These are phyloP conservation scores for Drosophila leonis DNA, from an alignment of 2,888 invertebrate genomes.

Conservation along the genomic window DNA sequence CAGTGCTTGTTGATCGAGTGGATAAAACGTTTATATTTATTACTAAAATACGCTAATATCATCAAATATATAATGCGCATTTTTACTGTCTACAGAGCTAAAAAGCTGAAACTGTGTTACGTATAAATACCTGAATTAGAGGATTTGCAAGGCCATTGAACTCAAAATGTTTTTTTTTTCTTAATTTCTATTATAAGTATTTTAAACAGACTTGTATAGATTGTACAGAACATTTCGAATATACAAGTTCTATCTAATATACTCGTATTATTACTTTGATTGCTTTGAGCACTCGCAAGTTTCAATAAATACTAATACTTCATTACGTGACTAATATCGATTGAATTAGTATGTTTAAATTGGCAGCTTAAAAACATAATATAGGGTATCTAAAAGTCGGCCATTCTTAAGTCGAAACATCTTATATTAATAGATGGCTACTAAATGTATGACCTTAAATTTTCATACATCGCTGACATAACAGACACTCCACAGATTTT, in stretches of 20 bases:
- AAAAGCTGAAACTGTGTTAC: too few relatives aligned
- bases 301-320: neutral
- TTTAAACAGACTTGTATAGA: neutral
- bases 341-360: neutral
- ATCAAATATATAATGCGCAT: neutral
- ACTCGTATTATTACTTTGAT: neutral
- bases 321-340: neutral
- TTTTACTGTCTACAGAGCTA: too few relatives aligned
- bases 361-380: neutral
- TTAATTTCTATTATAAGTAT: too few relatives aligned
- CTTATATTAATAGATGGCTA: constrained; percentile 35
- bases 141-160: too few relatives aligned
- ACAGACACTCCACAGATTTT: constrained; percentile 28
- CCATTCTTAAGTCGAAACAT: neutral
- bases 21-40: neutral
- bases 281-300: neutral
- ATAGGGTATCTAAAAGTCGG: neutral
- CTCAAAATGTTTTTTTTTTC: too few relatives aligned
- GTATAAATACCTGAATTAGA: too few relatives aligned
- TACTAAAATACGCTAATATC: neutral
- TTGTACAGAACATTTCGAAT: neutral
- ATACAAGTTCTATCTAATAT: neutral
- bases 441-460: constrained; percentile 4
- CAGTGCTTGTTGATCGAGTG: constrained; percentile 16
- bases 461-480: constrained; percentile 40